Evolutionary conservation across 1,140 invertebrate genomes (phyloP).

Genomic region (Anastrepha obliqua): DNA sequence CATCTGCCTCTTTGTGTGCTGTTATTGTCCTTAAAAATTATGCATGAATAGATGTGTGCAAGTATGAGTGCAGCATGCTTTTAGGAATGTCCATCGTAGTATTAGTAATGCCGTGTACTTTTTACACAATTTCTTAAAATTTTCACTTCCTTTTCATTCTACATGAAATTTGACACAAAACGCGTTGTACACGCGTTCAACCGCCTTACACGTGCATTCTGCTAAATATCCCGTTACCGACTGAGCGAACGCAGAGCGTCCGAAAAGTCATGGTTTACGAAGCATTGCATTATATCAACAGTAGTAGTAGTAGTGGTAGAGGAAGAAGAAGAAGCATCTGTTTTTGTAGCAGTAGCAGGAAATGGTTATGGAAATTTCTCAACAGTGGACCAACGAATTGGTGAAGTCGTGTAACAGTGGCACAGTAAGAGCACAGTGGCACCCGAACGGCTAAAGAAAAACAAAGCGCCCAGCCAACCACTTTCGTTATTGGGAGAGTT

Average conservation of each 20-base stretch:
- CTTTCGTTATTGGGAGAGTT: neutral
- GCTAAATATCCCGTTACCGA: constrained; percentile 15
- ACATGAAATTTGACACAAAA: neutral
- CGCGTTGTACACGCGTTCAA: neutral
- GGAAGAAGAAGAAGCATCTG: neutral
- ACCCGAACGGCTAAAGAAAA: neutral
- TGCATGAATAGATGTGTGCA: neutral
- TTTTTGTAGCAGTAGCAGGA: constrained; percentile 13
- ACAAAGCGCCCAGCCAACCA: neutral
- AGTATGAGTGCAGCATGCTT: neutral
- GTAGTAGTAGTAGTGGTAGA: neutral
- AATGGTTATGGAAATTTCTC: constrained; percentile 25
- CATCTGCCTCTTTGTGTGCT: neutral
- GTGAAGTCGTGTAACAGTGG: constrained; percentile 21
- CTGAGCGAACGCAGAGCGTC: constrained; percentile 3
- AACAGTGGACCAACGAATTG: neutral
- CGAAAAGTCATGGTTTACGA: constrained; percentile 23
- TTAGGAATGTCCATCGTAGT: neutral
- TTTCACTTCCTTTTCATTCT: neutral
- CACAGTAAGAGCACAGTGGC: constrained; percentile 22
- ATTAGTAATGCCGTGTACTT: neutral
- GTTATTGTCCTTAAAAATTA: neutral
- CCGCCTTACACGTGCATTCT: constrained; percentile 19
- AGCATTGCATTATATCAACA: neutral
- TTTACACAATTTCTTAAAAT: constrained; percentile 15